phyloP scores from a whole-genome alignment of 2,888 invertebrate species.

The Epirrhoe alternata region DNA sequence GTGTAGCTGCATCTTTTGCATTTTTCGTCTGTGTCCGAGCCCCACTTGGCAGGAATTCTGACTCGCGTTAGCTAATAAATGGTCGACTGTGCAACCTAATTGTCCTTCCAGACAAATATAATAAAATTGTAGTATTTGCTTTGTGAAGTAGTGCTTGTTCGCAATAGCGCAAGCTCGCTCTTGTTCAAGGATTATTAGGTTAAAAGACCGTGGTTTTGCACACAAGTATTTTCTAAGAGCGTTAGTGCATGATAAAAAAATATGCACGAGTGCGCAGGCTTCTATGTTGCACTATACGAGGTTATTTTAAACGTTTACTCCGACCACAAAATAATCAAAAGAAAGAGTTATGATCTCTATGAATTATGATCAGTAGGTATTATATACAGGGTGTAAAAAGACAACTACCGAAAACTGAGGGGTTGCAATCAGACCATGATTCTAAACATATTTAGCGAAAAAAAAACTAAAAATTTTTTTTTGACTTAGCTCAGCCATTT shows the following conservation, averaged over 20 bases:
- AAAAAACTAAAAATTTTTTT: too few relatives aligned
- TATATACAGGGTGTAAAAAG: too few relatives aligned
- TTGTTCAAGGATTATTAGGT: constrained; percentile 6
- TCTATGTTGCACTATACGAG: neutral
- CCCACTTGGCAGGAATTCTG: constrained; percentile 49
- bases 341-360: too few relatives aligned
- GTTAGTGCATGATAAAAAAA: neutral
- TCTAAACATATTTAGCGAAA: too few relatives aligned
- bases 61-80: constrained; percentile 44
- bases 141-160: constrained; percentile 16
- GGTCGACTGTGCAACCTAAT: constrained; percentile 41
- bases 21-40: constrained; percentile 17
- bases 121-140: constrained; percentile 46
- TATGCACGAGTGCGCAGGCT: neutral
- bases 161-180: constrained; percentile 4
- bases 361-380: too few relatives aligned
- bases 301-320: too few relatives aligned
- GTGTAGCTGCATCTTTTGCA: neutral
- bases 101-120: constrained; percentile 42
- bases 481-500: too few relatives aligned
- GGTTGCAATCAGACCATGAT: too few relatives aligned
- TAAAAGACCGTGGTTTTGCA: constrained; percentile 1
- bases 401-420: too few relatives aligned
- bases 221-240: neutral
- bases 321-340: too few relatives aligned